Percentiles rank a stretch among this genome's conserved stretches.
Evolutionary conservation across 2,888 invertebrate species (phyloP).

Genomic region (Trilocha varians): DNA sequence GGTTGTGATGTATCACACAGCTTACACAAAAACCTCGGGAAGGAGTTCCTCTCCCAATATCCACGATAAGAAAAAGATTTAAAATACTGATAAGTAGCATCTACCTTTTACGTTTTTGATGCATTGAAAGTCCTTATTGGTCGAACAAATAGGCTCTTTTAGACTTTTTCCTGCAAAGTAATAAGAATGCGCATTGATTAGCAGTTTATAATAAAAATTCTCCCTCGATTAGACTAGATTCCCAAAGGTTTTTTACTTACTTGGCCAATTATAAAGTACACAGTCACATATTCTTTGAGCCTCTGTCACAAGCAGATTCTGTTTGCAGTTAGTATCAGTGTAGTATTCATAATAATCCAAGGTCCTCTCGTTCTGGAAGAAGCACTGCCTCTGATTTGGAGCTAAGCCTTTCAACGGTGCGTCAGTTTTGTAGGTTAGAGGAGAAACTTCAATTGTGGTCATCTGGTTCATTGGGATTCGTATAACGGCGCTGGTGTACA

Average conservation of each 20-base stretch:
- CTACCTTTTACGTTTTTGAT: conserved; percentile 43
- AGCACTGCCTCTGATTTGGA: conserved; percentile 53
- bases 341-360: conserved; percentile 58
- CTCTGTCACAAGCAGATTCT: conserved; percentile 62
- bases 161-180: conserved; percentile 37
- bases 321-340: conserved; percentile 69
- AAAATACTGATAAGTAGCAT: conserved; percentile 2
- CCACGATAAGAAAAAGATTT: no score
- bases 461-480: conserved; percentile 59
- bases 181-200: no score
- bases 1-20: no score
- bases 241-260: conserved; percentile 29
- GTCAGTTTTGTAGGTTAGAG: conserved; percentile 58
- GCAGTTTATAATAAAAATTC: no score
- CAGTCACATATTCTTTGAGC: conserved; percentile 60
- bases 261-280: conserved; percentile 56
- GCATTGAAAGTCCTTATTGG: conserved; percentile 42
- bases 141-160: conserved; percentile 49
- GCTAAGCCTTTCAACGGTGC: conserved; percentile 33
- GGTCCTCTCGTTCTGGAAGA: conserved; percentile 54
- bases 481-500: conserved; percentile 55
- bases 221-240: background rate
- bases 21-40: no score
- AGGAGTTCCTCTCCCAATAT: no score
- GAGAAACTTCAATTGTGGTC: conserved; percentile 59